Evolutionary conservation across 1,140 invertebrate genomes (phyloP).

Genomic region (Acromyrmex echinatior): DNA sequence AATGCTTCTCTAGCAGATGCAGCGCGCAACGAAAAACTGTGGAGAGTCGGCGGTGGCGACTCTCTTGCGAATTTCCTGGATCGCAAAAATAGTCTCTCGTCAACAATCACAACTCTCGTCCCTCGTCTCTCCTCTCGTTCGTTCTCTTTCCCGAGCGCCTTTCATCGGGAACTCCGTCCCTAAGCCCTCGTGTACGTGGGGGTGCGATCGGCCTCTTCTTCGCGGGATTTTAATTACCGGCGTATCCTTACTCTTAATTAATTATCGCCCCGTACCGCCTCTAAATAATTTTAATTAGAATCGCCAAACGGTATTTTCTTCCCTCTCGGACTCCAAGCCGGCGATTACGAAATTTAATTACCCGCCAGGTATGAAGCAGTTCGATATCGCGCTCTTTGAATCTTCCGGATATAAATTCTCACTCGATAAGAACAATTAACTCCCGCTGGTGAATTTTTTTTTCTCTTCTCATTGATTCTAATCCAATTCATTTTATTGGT

Average conservation of each 20-base stretch:
- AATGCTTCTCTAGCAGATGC: slow-evolving; percentile 75
- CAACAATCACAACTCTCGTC: slow-evolving; percentile 20
- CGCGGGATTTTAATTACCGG: slow-evolving; percentile 77
- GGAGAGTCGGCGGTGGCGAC: background rate
- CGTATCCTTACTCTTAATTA: slow-evolving; percentile 77
- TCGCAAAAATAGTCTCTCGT: slow-evolving; percentile 67
- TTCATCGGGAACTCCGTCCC: slow-evolving; percentile 37
- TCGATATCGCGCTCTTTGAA: slow-evolving; percentile 58
- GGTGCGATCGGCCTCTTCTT: slow-evolving; percentile 74
- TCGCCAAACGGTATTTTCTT: slow-evolving; percentile 60
- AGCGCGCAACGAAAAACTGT: background rate
- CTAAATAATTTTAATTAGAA: slow-evolving; percentile 85
- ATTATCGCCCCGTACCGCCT: slow-evolving; percentile 73
- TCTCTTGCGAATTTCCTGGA: slow-evolving; percentile 62
- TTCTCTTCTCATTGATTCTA: slow-evolving; percentile 20
- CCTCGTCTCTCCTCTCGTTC: background rate
- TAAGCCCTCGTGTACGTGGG: slow-evolving; percentile 22
- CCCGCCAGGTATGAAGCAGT: slow-evolving; percentile 57
- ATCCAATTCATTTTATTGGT: slow-evolving; percentile 31
- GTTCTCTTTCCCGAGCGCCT: slow-evolving; percentile 36
- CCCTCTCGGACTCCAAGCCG: slow-evolving; percentile 19
- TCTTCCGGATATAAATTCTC: slow-evolving; percentile 22
- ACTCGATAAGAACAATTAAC: slow-evolving; percentile 60
- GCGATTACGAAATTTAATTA: slow-evolving; percentile 76
- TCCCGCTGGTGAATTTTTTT: background rate